These are phyloP conservation scores for Neogobius melanostomus DNA, from an alignment of 2,113 vertebrate genomes.

Conservation along the genomic window DNA sequence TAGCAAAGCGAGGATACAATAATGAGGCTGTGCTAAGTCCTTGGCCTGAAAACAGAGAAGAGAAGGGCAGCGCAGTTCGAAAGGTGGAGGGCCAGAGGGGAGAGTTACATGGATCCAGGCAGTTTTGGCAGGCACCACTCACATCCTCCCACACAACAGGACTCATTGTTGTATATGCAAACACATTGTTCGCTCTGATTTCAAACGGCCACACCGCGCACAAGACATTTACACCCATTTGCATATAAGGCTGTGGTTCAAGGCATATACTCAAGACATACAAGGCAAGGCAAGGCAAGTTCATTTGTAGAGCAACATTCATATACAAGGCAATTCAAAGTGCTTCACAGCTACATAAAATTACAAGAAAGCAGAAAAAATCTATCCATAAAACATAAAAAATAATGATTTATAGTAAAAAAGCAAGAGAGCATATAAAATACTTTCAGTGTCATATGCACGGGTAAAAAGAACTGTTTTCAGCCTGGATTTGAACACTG, in stretches of 20 bases:
- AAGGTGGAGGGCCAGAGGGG: slow-evolving; percentile 45
- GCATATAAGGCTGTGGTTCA: neutral
- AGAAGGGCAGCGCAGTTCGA: slow-evolving; percentile 19
- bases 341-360: too few relatives aligned
- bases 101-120: slow-evolving; percentile 53
- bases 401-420: too few relatives aligned
- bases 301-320: too few relatives aligned
- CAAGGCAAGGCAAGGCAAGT: too few relatives aligned
- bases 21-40: slow-evolving; percentile 41
- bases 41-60: slow-evolving; percentile 31
- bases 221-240: slow-evolving; percentile 7
- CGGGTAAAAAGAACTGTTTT: too few relatives aligned
- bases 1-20: slow-evolving; percentile 21
- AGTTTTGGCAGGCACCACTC: slow-evolving; percentile 29
- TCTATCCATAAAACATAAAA: too few relatives aligned
- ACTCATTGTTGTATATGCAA: slow-evolving; percentile 29
- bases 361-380: too few relatives aligned
- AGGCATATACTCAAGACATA: neutral
- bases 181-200: slow-evolving; percentile 4
- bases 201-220: slow-evolving; percentile 13
- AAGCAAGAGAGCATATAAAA: too few relatives aligned
- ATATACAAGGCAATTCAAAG: too few relatives aligned
- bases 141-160: slow-evolving; percentile 57
- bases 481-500: too few relatives aligned
- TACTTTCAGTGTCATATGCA: too few relatives aligned